Evolutionary conservation across 2,113 vertebrate genomes (phyloP), one percentile per base, ranked within the genome.

Genomic region (Xyrauchen texanus): DNA sequence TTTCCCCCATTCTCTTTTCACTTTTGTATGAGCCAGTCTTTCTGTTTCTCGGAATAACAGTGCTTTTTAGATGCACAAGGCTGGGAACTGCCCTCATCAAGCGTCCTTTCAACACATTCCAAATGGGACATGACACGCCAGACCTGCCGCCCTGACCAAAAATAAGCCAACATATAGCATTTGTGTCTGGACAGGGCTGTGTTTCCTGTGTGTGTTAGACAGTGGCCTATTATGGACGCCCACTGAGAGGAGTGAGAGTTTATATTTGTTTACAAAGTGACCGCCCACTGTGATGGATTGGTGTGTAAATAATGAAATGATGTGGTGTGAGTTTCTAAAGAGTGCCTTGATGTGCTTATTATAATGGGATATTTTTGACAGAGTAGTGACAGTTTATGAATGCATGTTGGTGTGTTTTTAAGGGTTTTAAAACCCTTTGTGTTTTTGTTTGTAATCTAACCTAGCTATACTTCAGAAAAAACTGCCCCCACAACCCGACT

Each of bases 161-260:
- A 86, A 84, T 82, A 85, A 78, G 55, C 44, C 61, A n/a, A 6
- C 55, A 42, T 49, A 58, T 46, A 81, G 82, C 81, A 83, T 76
- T 61, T 81, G 78, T 82, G 68, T 84, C 52, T 55, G 49, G 74
- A 49, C 76, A 57, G 12, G 76, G 68, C 53, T 66, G 57, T 69
- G 73, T 77, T 65, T 66, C 45, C 16, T 45, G 21, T 7, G 55
- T 51, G n/a, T n/a, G 60, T 60, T n/a, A 77, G 13, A 66, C 58
- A 61, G 16, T 7, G 21, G 21, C 21, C 21, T 34, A 34, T 34
- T 34, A 34, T 34, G 21, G 21, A 34, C 4, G 10, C 57, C n/a
- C 42, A 61, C 4, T 49, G 55, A 73, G 15, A 7, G 11, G 11
- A 62, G 58, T 8, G 57, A 74, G 42, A 44, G 45, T n/a, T 72